Base-by-base conservation (phyloP, 2,113 vertebrate genomes). In the Pholis gunnellus region DNA sequence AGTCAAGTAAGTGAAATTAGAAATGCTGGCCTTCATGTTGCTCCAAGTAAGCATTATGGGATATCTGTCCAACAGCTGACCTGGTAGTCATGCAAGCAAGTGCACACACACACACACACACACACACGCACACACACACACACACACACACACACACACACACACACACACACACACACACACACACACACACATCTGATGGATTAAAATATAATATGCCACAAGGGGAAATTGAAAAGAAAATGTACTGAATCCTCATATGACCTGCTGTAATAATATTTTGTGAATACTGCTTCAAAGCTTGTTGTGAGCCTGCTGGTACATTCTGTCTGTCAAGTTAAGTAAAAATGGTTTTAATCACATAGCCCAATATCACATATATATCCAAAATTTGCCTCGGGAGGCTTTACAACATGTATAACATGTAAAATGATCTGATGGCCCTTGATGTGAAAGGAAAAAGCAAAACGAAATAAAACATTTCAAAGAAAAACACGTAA, bases 41-140 rank as follows among this genome's bases (percentile, higher is more conserved):
- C 40, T 72, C 83, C 48, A 75, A 72, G 75, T 79, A 72, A 44
- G 44, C 61, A 79, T 67, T 66, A 73, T 25, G 29, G 18, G 11
- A 61, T 67, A 31, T 71, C 2, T 82, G 40, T 63, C 29, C 34
- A 56, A 31, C 50, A 22, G 25, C 1, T 75, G 78, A 75, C 69
- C 29, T 4, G 1, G 6, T 9, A 20, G 44, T 38, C 63, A 36
- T 22, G 18, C 52, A 65, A 38, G 9, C 54, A 13, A 25, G 57
- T 31, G n/a, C 54, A 27, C 11, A 65, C 38, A 75, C 13, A 59
- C 11, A 73, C 36, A 63, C 7, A 60, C 20, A 57, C 54, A 57
- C 25, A 57, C 11, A 73, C 44, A 67, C 4, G 52, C 31, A 34
- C 34, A 34, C 34, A 34, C 34, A 34, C 34, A 34, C 34, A 34